Evolutionary conservation across 92 coral and sea anemone species (phyloP), one percentile per base, ranked within the genome.

Genomic region (Metridium senile): DNA sequence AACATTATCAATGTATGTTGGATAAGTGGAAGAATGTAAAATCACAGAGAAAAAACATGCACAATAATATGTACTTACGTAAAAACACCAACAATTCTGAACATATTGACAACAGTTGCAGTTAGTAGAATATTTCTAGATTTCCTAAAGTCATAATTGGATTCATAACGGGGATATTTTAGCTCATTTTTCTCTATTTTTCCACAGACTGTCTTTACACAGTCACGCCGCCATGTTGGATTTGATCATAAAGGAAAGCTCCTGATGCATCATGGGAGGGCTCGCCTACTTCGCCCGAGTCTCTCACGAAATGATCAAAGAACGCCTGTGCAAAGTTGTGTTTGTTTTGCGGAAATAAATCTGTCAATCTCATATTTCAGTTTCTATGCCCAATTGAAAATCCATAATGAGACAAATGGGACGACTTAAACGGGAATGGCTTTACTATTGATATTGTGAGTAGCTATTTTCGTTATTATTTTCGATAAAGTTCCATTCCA

Each of bases 181-280:
- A 63, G 61, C 34, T 63, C 33, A 62, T 62, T 62, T 75, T 18
- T 7, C 21, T 13, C 2, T 1, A 23, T 59, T 62, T 62, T 63
- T 31, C 34, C 6, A 23, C 22, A 34, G 71, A 43, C 45, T 65
- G 45, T 52, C 9, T 33, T 53, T 34, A 28, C 43, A 21, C 23
- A 66, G 31, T 51, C 20, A 22, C 32, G 49, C 89, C 65, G 89
- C 89, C 89, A 85, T 85, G 65, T 85, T 85, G 77, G 59, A 78
- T 72, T 33, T 73, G 56, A 35, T 58, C 39, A 56, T 59, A 57
- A 51, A 28, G 43, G 69, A 63, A 22, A 33, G 35, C 31, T 29
- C 71, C 70, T 77, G 52, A 47, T 21, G 85, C 68, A 80, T 69
- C 34, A 45, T 47, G 78, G 85, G 76, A 53, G 43, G 65, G 25